Evolutionary conservation across 2,797 vertebrate species (phyloP).

Genomic region (Oophaga sylvatica): DNA sequence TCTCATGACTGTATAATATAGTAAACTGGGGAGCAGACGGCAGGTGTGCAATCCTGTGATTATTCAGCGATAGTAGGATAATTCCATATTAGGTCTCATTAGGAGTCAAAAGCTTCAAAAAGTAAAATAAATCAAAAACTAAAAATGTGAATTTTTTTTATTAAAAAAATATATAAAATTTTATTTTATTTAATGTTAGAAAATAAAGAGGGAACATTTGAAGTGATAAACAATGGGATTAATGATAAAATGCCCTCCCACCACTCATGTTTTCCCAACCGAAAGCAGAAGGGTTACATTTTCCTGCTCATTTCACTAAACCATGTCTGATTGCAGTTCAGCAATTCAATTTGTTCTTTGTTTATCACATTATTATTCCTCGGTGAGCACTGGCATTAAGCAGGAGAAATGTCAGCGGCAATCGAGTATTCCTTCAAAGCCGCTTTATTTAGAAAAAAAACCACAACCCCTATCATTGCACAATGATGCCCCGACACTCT

Average conservation of each 20-base stretch:
- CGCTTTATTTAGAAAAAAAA: constrained; percentile 47
- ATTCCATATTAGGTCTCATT: background rate
- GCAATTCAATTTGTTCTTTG: constrained; percentile 68
- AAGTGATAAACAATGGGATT: background rate
- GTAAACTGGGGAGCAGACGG: background rate
- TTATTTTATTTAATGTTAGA: background rate
- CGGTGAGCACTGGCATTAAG: constrained; percentile 66
- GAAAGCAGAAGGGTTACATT: constrained; percentile 25
- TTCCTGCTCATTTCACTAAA: constrained; percentile 68
- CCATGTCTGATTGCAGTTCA: constrained; percentile 65
- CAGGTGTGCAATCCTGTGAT: background rate
- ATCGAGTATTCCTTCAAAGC: constrained; percentile 62
- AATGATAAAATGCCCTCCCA: background rate
- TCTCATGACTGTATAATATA: background rate
- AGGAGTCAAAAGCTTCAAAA: background rate
- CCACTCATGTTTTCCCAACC: background rate
- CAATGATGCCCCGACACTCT: constrained; percentile 51
- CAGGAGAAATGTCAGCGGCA: constrained; percentile 70
- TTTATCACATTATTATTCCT: constrained; percentile 70
- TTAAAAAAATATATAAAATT: background rate
- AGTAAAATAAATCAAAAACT: background rate
- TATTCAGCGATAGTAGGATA: background rate
- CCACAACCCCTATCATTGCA: constrained; percentile 1
- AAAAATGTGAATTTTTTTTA: no score
- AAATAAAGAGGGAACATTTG: background rate